These are phyloP conservation scores for Corythoichthys haematopterus DNA, from an alignment of 2,113 vertebrate genomes.

Conservation along the genomic window DNA sequence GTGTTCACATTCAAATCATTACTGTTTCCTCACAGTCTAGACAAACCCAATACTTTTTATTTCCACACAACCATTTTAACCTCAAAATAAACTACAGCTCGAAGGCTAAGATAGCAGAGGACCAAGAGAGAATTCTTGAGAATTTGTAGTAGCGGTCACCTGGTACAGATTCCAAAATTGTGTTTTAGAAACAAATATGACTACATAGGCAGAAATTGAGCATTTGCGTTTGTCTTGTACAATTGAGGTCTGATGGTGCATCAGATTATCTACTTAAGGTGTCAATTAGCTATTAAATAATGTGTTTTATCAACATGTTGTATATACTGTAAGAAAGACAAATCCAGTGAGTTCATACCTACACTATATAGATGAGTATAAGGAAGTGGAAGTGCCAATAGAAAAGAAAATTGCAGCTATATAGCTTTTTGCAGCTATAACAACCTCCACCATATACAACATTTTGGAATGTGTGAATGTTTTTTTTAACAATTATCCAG, in stretches of 20 bases:
- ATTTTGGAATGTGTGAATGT: too few species aligned
- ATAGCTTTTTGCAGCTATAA: too few species aligned
- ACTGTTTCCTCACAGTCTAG: not conserved
- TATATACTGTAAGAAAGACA: constrained; percentile 6
- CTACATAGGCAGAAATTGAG: constrained; percentile 7
- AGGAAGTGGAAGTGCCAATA: too few species aligned
- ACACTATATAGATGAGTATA: not conserved
- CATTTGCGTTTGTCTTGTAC: constrained; percentile 46
- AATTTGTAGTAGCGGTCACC: constrained; percentile 57
- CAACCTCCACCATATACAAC: too few species aligned
- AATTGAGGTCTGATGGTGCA: constrained; percentile 33
- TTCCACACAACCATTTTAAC: constrained; percentile 15
- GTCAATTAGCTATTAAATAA: not conserved
- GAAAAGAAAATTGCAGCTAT: too few species aligned
- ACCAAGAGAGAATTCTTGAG: constrained; percentile 44
- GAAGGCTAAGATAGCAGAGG: not conserved
- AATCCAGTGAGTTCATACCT: not conserved
- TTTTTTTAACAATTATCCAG: too few species aligned
- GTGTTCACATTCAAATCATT: not conserved
- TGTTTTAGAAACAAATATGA: constrained; percentile 31
- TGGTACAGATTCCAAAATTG: constrained; percentile 66
- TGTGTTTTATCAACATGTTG: not conserved
- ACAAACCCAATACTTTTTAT: constrained; percentile 22
- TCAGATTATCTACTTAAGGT: constrained; percentile 22
- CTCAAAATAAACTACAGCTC: constrained; percentile 10